Conservation (phyloP, 2,888 invertebrate species). For the Tenthredo scrophulariae region DNA sequence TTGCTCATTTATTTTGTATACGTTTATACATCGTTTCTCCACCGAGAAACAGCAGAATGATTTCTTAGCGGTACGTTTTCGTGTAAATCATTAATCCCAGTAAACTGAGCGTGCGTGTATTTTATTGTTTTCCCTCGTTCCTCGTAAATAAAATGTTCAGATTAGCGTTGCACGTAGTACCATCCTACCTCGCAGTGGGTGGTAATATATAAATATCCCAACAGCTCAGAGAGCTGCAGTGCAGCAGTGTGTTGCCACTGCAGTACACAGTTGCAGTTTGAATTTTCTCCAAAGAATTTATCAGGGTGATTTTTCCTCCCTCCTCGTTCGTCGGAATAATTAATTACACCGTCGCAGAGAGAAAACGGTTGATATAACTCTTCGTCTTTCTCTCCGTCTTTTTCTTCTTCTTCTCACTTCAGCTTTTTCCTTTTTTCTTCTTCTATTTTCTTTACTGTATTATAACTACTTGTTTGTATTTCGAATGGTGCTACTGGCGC, state of each 20-base stretch:
- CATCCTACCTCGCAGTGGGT: background rate
- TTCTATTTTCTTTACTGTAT: background rate
- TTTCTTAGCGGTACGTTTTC: slow-evolving; percentile 29
- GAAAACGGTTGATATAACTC: slow-evolving; percentile 22
- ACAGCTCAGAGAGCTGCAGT: background rate
- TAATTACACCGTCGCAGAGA: slow-evolving; percentile 30
- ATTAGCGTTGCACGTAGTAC: slow-evolving; percentile 25
- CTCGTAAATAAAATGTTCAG: slow-evolving; percentile 35
- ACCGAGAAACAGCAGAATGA: slow-evolving; percentile 28
- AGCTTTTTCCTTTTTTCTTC: background rate
- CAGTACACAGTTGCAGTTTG: slow-evolving; percentile 28
- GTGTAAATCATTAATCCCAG: slow-evolving; percentile 22
- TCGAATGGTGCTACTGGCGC: background rate
- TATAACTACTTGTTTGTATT: slow-evolving; percentile 24
- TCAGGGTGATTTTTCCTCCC: slow-evolving; percentile 27
- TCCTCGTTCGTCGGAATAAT: slow-evolving; percentile 33
- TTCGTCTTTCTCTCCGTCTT: background rate
- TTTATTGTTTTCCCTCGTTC: slow-evolving; percentile 37
- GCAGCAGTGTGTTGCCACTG: background rate
- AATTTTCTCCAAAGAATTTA: slow-evolving; percentile 22
- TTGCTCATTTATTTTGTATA: slow-evolving; percentile 15
- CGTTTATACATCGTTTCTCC: slow-evolving; percentile 27
- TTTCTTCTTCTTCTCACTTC: background rate
- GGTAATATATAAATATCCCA: slow-evolving; percentile 24
- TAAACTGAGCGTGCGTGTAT: slow-evolving; percentile 28